phyloP scores from a whole-genome alignment of 2,113 vertebrate species.

The Pandion haliaetus region DNA sequence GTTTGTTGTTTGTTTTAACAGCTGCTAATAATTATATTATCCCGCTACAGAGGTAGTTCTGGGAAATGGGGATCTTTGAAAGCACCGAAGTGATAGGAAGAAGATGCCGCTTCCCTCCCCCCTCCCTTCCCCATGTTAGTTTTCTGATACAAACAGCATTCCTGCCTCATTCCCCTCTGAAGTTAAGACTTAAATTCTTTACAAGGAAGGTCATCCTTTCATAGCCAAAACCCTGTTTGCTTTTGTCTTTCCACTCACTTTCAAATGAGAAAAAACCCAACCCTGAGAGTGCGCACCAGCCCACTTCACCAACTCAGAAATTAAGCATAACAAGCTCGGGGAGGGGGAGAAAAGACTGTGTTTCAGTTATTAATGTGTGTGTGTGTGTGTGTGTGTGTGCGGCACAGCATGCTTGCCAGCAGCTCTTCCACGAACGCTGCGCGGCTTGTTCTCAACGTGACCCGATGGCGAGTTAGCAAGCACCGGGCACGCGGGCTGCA shows the following conservation, averaged over 20 bases:
- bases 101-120: constrained; percentile 36
- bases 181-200: constrained; percentile 79
- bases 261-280: constrained; percentile 49
- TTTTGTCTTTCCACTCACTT: constrained; percentile 76
- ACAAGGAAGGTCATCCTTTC: constrained; percentile 77
- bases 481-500: background rate
- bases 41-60: constrained; percentile 17
- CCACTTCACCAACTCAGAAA: constrained; percentile 57
- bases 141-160: constrained; percentile 71
- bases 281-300: constrained; percentile 46
- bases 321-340: constrained; percentile 55
- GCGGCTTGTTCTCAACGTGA: constrained; percentile 33
- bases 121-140: constrained; percentile 38
- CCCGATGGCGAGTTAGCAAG: background rate
- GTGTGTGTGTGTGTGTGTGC: background rate
- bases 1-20: constrained; percentile 63
- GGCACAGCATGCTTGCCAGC: constrained; percentile 34
- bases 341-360: background rate
- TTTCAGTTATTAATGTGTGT: background rate
- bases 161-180: constrained; percentile 65
- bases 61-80: constrained; percentile 31
- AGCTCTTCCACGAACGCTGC: constrained; percentile 42
- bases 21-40: constrained; percentile 66
- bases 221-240: constrained; percentile 76
- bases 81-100: background rate